These are phyloP conservation scores for Thereva nobilitata DNA, from an alignment of 2,888 invertebrate species.

Conservation along the genomic window DNA sequence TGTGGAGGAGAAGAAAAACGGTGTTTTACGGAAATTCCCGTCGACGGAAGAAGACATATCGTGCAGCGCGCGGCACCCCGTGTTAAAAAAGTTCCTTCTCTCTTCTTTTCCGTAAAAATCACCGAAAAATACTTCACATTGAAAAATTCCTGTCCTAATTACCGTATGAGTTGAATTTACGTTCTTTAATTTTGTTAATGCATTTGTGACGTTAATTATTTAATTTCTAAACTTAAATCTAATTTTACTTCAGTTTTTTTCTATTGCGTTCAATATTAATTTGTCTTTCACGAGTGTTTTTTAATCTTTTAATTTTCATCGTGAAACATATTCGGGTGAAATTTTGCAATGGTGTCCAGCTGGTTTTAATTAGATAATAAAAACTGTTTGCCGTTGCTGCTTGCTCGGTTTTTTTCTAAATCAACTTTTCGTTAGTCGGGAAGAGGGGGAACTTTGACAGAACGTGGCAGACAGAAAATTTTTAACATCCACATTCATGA, in stretches of 20 bases:
- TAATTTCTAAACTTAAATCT: no score
- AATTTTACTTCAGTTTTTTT: no score
- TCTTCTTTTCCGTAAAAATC: constrained; percentile 21
- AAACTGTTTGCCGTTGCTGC: constrained; percentile 9
- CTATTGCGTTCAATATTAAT: no score
- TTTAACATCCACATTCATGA: constrained; percentile 4
- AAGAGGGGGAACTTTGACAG: constrained; percentile 31
- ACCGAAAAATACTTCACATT: neutral
- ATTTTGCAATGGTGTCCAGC: no score
- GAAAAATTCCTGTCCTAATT: no score
- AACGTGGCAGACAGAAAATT: constrained; percentile 38
- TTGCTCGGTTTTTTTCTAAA: constrained; percentile 24
- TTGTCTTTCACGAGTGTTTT: no score
- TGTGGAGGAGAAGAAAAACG: constrained; percentile 35
- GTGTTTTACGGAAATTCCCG: constrained; percentile 37
- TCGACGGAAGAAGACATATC: constrained; percentile 32
- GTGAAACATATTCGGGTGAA: no score
- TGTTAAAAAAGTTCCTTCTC: constrained; percentile 26
- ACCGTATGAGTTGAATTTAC: no score
- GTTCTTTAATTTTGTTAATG: no score
- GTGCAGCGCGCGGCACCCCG: constrained; percentile 27
- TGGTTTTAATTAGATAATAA: no score
- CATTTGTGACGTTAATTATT: no score
- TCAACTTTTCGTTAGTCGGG: constrained; percentile 26
- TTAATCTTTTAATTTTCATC: no score